Percentiles rank a stretch among this genome's conserved stretches.
Evolutionary conservation across 2,888 invertebrate genomes (phyloP).

Genomic region (Lacanobia wlatinum): DNA sequence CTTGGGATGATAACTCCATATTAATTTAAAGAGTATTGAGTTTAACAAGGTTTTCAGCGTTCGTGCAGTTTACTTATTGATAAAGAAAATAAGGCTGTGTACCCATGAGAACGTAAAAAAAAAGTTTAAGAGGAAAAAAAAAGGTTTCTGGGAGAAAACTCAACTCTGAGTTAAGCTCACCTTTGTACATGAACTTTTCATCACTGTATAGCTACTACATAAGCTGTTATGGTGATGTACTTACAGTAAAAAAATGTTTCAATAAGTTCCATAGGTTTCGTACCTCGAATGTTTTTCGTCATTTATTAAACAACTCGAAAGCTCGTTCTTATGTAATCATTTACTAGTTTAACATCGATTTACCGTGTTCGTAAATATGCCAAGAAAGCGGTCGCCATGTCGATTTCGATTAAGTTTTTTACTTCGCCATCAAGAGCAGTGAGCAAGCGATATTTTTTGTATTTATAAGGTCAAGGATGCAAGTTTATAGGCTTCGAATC

Average conservation of each 20-base stretch:
- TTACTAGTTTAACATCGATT: slow-evolving; percentile 48
- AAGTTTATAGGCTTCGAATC: slow-evolving; percentile 24
- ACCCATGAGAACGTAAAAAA: neutral
- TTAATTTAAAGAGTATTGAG: slow-evolving; percentile 11
- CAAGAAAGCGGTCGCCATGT: slow-evolving; percentile 51
- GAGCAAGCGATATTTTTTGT: slow-evolving; percentile 43
- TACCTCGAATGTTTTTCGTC: neutral
- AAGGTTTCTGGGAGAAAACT: too few relatives aligned
- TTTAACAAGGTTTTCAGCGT: slow-evolving; percentile 36
- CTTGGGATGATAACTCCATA: slow-evolving; percentile 7
- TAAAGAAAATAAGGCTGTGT: slow-evolving; percentile 35
- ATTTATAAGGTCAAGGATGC: slow-evolving; percentile 39
- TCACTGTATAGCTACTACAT: too few relatives aligned
- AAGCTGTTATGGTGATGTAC: too few relatives aligned
- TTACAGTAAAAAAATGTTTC: neutral
- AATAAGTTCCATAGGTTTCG: neutral
- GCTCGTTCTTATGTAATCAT: slow-evolving; percentile 16
- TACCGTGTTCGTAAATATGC: slow-evolving; percentile 56
- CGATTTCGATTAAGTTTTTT: slow-evolving; percentile 55
- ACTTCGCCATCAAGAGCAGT: slow-evolving; percentile 41
- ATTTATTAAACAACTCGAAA: slow-evolving; percentile 5
- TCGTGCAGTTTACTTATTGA: slow-evolving; percentile 15
- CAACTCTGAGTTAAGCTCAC: too few relatives aligned
- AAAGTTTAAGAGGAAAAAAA: neutral
- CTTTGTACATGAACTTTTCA: too few relatives aligned